Conservation (phyloP, 2,113 vertebrate species). For the Ochotona curzoniae region DNA sequence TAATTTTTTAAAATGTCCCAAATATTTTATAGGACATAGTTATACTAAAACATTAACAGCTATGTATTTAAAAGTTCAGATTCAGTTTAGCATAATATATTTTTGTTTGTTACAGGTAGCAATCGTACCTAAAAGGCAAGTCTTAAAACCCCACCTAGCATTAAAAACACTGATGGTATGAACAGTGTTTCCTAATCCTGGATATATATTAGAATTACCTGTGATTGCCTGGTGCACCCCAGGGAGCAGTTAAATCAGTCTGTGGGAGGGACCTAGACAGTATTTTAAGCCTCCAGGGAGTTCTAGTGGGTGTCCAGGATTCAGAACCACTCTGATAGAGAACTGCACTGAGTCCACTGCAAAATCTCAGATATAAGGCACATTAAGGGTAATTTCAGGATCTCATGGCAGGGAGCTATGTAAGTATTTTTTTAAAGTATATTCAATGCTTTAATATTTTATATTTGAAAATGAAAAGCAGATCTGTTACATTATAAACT, state of each 20-base stretch:
- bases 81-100: not conserved
- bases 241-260: not conserved
- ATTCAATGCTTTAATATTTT: conserved; percentile 43
- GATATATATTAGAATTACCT: not conserved
- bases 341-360: not conserved
- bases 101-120: conserved; percentile 41
- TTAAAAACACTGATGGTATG: not conserved
- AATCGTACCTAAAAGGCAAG: not conserved
- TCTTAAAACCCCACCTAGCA: not conserved
- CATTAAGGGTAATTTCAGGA: not conserved
- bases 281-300: not conserved
- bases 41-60: not conserved
- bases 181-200: not conserved
- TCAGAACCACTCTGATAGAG: not conserved
- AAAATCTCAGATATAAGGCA: not conserved
- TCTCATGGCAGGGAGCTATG: not conserved
- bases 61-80: conserved; percentile 21
- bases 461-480: not conserved
- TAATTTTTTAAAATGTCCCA: too few species aligned
- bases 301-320: not conserved
- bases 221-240: not conserved
- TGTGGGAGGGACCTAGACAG: not conserved
- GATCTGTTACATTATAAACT: not conserved
- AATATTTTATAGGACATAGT: not conserved
- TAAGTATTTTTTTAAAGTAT: not conserved